phyloP scores from a whole-genome alignment of 1,140 invertebrate species.

The Brachionus calyciflorus region DNA sequence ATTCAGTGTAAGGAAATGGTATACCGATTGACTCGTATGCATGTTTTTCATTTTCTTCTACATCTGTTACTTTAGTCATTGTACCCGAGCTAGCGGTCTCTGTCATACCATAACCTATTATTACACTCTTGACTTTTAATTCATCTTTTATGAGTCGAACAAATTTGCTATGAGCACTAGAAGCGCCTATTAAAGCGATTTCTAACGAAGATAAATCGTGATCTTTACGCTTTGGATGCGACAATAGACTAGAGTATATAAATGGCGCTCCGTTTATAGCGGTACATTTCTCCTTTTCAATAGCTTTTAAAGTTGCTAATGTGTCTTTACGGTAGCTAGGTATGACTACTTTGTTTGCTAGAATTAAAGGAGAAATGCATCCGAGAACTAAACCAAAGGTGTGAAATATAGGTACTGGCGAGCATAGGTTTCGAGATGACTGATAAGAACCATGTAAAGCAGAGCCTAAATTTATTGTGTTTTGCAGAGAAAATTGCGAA shows the following conservation, averaged over 20 bases:
- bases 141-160: not conserved
- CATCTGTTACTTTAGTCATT: not conserved
- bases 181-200: not conserved
- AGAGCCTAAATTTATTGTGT: slow-evolving; percentile 26
- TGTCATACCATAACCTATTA: slow-evolving; percentile 31
- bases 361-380: slow-evolving; percentile 65
- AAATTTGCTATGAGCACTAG: not conserved
- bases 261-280: slow-evolving; percentile 86
- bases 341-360: slow-evolving; percentile 71
- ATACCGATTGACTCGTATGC: slow-evolving; percentile 16
- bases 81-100: slow-evolving; percentile 4
- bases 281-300: slow-evolving; percentile 73
- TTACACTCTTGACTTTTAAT: not conserved
- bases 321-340: slow-evolving; percentile 71
- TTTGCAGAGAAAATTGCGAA: slow-evolving; percentile 25
- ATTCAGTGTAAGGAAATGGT: slow-evolving; percentile 53
- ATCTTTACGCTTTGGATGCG: slow-evolving; percentile 56
- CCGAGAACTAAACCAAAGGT: slow-evolving; percentile 77
- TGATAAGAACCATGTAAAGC: slow-evolving; percentile 49
- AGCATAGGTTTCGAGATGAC: slow-evolving; percentile 48
- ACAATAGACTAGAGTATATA: slow-evolving; percentile 85
- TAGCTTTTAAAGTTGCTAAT: slow-evolving; percentile 66
- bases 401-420: slow-evolving; percentile 35
- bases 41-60: slow-evolving; percentile 1
- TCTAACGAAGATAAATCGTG: slow-evolving; percentile 60